Percentiles rank a stretch among this genome's conserved stretches.
Evolutionary conservation across 2,888 invertebrate genomes (phyloP).

Genomic region (Papilio demoleus): DNA sequence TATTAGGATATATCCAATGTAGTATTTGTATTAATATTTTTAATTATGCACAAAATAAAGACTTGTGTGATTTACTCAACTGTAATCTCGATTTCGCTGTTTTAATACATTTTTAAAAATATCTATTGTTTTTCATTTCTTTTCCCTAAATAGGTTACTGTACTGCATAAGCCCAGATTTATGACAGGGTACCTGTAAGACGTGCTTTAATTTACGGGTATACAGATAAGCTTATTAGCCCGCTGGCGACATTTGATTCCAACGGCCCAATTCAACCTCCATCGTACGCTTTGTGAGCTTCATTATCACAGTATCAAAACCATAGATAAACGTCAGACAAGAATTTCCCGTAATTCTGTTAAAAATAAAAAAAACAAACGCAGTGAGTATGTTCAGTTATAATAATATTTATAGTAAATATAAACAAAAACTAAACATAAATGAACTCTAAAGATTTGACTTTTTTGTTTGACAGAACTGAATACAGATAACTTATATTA

Average conservation of each 20-base stretch:
- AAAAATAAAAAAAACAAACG: too few species aligned
- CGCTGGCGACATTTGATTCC: too few species aligned
- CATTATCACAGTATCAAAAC: too few species aligned
- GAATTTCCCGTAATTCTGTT: too few species aligned
- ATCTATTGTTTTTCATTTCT: conserved; percentile 46
- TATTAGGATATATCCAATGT: conserved; percentile 40
- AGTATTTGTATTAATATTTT: conserved; percentile 45
- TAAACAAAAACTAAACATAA: background rate
- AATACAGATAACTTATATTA: conserved; percentile 16
- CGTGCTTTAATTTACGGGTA: too few species aligned
- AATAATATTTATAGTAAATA: background rate
- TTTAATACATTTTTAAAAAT: conserved; percentile 81
- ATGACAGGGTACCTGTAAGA: background rate
- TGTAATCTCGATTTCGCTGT: conserved; percentile 73
- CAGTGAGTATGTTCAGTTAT: too few species aligned
- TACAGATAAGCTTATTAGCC: too few species aligned
- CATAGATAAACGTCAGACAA: too few species aligned
- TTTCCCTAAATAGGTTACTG: background rate
- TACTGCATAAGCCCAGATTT: too few species aligned
- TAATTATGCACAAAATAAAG: conserved; percentile 55
- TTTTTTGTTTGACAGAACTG: conserved; percentile 10
- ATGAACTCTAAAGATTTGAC: background rate
- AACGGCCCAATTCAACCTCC: too few species aligned
- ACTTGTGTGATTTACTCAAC: conserved; percentile 57
- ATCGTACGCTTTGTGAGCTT: too few species aligned